Evolutionary conservation across 2,888 invertebrate genomes (phyloP).

Genomic region (Perithous albicinctus): DNA sequence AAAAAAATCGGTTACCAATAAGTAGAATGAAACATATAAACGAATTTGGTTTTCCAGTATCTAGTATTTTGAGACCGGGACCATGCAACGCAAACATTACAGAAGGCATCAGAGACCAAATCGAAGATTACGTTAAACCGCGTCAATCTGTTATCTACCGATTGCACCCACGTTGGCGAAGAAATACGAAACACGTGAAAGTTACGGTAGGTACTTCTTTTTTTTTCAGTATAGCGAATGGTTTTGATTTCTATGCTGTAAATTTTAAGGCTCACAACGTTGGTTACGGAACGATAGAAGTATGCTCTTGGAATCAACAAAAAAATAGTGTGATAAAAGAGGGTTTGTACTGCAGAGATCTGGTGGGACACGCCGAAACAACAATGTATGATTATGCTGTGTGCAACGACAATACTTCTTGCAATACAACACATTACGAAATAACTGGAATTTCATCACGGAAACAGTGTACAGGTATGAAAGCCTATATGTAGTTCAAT

Average conservation of each 20-base stretch:
- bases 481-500: neutral
- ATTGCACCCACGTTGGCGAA: constrained; percentile 82
- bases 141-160: constrained; percentile 85
- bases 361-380: constrained; percentile 73
- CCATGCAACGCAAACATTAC: constrained; percentile 60
- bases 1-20: neutral
- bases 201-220: constrained; percentile 71
- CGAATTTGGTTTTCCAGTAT: constrained; percentile 71
- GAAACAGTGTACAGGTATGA: constrained; percentile 87
- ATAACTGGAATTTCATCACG: constrained; percentile 80
- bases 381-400: constrained; percentile 69
- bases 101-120: constrained; percentile 81
- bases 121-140: constrained; percentile 88
- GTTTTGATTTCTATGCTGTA: neutral
- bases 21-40: neutral
- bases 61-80: constrained; percentile 74
- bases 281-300: constrained; percentile 76
- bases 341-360: constrained; percentile 69
- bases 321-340: constrained; percentile 48
- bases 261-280: constrained; percentile 73
- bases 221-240: neutral
- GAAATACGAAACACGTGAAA: constrained; percentile 70
- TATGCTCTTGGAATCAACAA: constrained; percentile 76
- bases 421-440: constrained; percentile 74
- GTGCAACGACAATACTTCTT: constrained; percentile 67